Conservation (phyloP, 2,888 invertebrate species). For the Rutpela maculata region DNA sequence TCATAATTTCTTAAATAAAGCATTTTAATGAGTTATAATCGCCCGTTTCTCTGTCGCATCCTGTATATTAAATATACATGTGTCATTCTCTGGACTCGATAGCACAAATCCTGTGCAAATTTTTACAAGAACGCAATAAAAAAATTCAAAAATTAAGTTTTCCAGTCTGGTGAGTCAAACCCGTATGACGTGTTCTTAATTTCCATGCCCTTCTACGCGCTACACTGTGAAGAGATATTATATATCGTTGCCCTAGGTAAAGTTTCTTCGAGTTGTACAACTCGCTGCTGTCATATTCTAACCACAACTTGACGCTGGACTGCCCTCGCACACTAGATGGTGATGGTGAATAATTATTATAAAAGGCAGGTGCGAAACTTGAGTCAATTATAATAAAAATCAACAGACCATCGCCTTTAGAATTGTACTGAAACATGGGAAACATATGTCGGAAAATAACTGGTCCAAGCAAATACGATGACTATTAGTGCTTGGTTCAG, state of each 20-base stretch:
- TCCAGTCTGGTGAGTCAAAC: neutral
- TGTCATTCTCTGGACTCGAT: too few relatives aligned
- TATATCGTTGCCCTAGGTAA: neutral
- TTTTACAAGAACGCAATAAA: neutral
- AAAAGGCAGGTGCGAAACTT: neutral
- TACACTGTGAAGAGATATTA: neutral
- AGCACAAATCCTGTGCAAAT: neutral
- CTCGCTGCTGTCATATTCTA: neutral
- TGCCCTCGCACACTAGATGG: neutral
- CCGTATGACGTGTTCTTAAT: neutral
- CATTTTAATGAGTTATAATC: too few relatives aligned
- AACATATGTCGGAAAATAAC: too few relatives aligned
- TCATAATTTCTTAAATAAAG: too few relatives aligned
- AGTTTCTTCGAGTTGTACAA: neutral
- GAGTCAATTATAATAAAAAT: neutral
- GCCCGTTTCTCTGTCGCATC: too few relatives aligned
- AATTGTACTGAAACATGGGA: neutral
- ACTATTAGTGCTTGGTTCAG: too few relatives aligned
- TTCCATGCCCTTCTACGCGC: constrained; percentile 4
- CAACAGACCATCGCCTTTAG: neutral
- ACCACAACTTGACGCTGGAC: neutral
- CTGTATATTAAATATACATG: too few relatives aligned
- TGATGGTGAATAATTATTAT: neutral
- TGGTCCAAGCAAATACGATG: too few relatives aligned
- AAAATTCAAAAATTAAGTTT: neutral